A percentile compares a stretch with the other conserved stretches of the same genome.
These are phyloP conservation scores for Laspeyria flexula DNA, from an alignment of 2,888 invertebrate species.

Conservation along the genomic window DNA sequence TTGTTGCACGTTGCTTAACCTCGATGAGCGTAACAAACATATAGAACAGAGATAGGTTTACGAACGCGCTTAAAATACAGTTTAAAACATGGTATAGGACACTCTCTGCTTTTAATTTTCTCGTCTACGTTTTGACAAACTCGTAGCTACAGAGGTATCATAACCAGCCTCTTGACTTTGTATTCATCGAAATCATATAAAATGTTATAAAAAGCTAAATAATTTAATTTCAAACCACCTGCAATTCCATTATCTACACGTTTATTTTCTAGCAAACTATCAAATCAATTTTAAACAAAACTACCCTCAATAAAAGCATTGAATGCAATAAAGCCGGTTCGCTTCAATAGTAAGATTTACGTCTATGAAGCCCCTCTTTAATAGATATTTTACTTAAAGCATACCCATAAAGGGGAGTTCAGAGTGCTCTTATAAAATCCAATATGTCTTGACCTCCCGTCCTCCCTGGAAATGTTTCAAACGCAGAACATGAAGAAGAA, in stretches of 20 bases:
- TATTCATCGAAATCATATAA: too few relatives aligned
- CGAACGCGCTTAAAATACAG: too few relatives aligned
- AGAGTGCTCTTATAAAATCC: slow-evolving; percentile 8
- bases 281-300: neutral
- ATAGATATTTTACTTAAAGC: slow-evolving; percentile 19
- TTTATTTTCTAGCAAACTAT: neutral
- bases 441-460: neutral
- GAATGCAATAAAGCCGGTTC: slow-evolving; percentile 5
- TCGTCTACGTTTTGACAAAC: too few relatives aligned
- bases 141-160: too few relatives aligned
- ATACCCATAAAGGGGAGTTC: slow-evolving; percentile 16
- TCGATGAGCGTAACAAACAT: too few relatives aligned
- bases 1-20: too few relatives aligned
- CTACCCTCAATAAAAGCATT: slow-evolving; percentile 9
- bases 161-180: too few relatives aligned
- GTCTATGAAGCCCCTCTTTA: slow-evolving; percentile 17
- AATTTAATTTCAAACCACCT: neutral
- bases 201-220: neutral
- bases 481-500: neutral
- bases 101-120: too few relatives aligned
- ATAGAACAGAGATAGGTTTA: too few relatives aligned
- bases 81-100: too few relatives aligned
- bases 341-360: slow-evolving; percentile 18
- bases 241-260: neutral
- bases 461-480: neutral